Evolutionary conservation across 2,797 vertebrate genomes (phyloP), one percentile per base, ranked within the genome.

Genomic region (Todus mexicanus): DNA sequence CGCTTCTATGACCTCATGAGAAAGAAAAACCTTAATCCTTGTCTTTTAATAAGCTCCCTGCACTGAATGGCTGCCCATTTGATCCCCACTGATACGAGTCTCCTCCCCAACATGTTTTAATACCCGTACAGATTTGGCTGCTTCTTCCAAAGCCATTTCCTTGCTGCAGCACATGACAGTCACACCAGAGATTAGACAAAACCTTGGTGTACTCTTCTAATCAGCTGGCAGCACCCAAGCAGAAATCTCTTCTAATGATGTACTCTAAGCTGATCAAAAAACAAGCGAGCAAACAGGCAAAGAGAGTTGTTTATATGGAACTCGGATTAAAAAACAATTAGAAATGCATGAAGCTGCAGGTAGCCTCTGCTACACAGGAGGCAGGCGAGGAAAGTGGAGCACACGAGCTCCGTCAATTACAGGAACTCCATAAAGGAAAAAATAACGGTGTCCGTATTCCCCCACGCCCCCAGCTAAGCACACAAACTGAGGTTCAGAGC

Each of bases 161-260:
- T 93, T 80, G 63, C 79, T 50, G 79, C 79, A 95, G 91, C 95
- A 95, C 95, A 94, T 95, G 95, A 96, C 94, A 90, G 96, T 94
- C 95, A 96, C 91, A 93, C 91, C 89, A 96, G 82, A 96, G 95
- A 94, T 95, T 92, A 96, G 75, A 93, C 84, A 92, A 94, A 95
- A 94, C 94, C 95, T 92, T 83, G 89, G 92, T 94, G 92, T 89
- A 60, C 92, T 93, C 94, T 73, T 71, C 91, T 93, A 87, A 96
- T 95, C 95, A 92, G 89, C 75, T 93, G 89, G 87, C 15, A 13
- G 84, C 87, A 77, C 69, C n/a, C 38, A 76, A 93, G 89, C 81
- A 96, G 90, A 96, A 96, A 95, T 93, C 84, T 90, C 90, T 79
- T 78, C 92, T 94, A 94, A 92, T 86, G 88, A 95, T 65, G 87